A percentile compares a stretch with the other conserved stretches of the same genome.
Evolutionary conservation across 2,113 vertebrate genomes (phyloP).

Genomic region (Hemicordylus capensis): DNA sequence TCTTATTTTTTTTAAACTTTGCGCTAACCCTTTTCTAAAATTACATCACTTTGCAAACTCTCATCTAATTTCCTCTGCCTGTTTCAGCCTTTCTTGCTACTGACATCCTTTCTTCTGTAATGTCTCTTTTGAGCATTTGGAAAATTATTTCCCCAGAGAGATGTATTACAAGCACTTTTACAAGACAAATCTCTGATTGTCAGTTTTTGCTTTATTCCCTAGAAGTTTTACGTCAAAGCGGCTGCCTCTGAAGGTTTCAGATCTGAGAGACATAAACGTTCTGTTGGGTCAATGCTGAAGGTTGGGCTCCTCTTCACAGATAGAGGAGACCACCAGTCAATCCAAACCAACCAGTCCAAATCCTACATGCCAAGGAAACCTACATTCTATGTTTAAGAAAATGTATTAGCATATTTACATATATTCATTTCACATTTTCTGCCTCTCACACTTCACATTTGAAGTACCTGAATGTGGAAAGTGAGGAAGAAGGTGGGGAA

Average conservation of each 20-base stretch:
- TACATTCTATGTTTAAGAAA: not conserved
- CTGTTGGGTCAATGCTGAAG: not conserved
- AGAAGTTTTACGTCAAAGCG: not conserved
- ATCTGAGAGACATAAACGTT: slow-evolving; percentile 9
- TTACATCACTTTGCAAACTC: not conserved
- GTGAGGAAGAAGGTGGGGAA: not conserved
- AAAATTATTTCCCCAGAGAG: slow-evolving; percentile 23
- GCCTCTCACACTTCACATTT: not conserved
- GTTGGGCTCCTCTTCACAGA: not conserved
- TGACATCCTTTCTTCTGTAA: not conserved
- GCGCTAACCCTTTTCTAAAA: not conserved
- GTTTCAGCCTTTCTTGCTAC: not conserved
- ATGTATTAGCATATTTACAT: not conserved
- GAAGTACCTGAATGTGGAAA: not conserved
- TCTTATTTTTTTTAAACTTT: not conserved
- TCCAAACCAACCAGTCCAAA: too few species aligned
- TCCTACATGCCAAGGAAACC: not conserved
- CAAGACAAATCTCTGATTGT: slow-evolving; percentile 19
- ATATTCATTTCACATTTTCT: not conserved
- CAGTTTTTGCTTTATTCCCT: slow-evolving; percentile 23
- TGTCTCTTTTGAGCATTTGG: not conserved
- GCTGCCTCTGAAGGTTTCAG: not conserved
- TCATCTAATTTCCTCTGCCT: not conserved
- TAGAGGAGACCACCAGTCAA: not conserved
- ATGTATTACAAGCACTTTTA: not conserved